These are phyloP conservation scores for Rhinoraja longicauda DNA, from an alignment of 2,797 vertebrate genomes.

Conservation along the genomic window DNA sequence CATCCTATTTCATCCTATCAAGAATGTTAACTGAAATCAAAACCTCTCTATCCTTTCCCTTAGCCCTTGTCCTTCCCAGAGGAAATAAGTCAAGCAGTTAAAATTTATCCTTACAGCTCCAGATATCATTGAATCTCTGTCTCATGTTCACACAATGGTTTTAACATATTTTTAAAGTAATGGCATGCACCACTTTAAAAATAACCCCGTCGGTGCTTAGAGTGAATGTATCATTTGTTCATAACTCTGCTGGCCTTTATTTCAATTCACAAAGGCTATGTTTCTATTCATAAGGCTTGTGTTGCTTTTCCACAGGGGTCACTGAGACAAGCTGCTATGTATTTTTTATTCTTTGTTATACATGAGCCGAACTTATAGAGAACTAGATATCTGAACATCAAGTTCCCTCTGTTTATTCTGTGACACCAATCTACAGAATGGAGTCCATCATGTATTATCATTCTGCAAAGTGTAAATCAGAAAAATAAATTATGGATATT, in stretches of 20 bases:
- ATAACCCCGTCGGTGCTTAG: not conserved
- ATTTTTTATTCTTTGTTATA: not conserved
- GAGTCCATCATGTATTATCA: too few relatives aligned
- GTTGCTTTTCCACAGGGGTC: too few relatives aligned
- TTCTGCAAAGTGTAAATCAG: too few relatives aligned
- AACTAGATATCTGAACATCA: not conserved
- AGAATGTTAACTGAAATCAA: not conserved
- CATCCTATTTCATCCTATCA: not conserved
- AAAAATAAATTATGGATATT: too few relatives aligned
- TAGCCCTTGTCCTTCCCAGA: not conserved
- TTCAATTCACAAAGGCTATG: not conserved
- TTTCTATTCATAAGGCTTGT: too few relatives aligned
- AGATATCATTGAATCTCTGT: not conserved
- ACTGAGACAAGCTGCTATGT: not conserved
- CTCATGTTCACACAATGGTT: not conserved
- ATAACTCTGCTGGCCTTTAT: not conserved
- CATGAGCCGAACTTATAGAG: not conserved
- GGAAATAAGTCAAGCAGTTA: not conserved
- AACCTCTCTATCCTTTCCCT: not conserved
- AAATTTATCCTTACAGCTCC: not conserved
- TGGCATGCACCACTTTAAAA: not conserved
- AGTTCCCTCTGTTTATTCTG: not conserved
- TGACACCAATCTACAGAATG: too few relatives aligned
- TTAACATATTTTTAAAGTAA: not conserved
- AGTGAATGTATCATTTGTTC: not conserved